These are phyloP conservation scores for Cichlasoma orientale DNA, from an alignment of 2,797 vertebrate genomes.

Conservation along the genomic window DNA sequence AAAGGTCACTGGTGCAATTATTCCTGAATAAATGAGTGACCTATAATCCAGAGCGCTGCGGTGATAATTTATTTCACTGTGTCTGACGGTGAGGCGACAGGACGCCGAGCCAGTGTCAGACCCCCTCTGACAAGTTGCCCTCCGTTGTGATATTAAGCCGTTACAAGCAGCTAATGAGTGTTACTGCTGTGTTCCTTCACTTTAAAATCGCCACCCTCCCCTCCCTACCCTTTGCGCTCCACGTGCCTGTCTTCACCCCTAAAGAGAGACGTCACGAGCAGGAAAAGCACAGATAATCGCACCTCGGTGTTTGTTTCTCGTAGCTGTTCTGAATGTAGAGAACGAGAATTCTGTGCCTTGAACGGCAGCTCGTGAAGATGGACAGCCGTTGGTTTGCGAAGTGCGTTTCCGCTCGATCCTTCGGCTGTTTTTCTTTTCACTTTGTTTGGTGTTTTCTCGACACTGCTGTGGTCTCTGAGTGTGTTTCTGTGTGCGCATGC, in stretches of 20 bases:
- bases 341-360: not conserved
- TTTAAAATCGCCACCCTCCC: conserved; percentile 6
- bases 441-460: not conserved
- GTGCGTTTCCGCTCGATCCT: too few relatives aligned
- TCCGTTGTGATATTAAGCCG: conserved; percentile 64
- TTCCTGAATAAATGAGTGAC: conserved; percentile 85
- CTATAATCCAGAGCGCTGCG: conserved; percentile 70
- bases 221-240: not conserved
- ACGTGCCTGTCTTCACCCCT: not conserved
- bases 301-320: not conserved
- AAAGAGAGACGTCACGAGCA: conserved; percentile 43
- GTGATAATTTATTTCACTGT: conserved; percentile 76
- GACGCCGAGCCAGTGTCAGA: conserved; percentile 63
- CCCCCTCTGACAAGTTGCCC: conserved; percentile 68
- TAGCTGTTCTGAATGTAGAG: not conserved
- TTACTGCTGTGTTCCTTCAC: conserved; percentile 54
- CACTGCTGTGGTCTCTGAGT: not conserved
- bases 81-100: conserved; percentile 70
- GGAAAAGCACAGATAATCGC: conserved; percentile 17
- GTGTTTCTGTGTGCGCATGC: conserved; percentile 12
- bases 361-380: not conserved
- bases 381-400: not conserved
- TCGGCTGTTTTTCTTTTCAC: not conserved
- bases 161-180: conserved; percentile 76
- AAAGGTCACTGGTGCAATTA: conserved; percentile 87